phyloP scores from a whole-genome alignment of 2,797 vertebrate genomes.

The Scarus forsteni region DNA sequence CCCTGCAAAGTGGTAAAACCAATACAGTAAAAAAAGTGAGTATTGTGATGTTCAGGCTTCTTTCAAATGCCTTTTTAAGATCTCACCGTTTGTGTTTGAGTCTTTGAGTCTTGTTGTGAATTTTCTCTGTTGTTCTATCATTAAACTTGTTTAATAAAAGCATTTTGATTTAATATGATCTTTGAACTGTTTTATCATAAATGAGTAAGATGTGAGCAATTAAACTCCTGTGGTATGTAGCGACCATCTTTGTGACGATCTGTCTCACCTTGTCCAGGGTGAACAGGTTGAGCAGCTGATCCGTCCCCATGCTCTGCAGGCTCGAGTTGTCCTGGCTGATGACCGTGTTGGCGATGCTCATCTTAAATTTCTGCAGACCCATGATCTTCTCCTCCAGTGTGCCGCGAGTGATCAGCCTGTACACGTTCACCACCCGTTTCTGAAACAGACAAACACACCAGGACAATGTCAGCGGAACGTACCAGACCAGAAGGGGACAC shows the following conservation, averaged over 20 bases:
- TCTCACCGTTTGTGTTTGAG: too few relatives aligned
- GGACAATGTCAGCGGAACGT: neutral
- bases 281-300: constrained; percentile 98
- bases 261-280: constrained; percentile 94
- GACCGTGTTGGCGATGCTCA: constrained; percentile 98
- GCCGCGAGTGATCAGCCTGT: constrained; percentile 96
- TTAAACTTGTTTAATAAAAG: too few relatives aligned
- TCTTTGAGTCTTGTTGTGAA: too few relatives aligned
- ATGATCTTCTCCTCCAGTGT: constrained; percentile 99
- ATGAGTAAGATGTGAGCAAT: too few relatives aligned
- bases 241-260: too few relatives aligned
- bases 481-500: neutral
- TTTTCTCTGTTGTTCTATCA: too few relatives aligned
- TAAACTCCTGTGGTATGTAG: too few relatives aligned
- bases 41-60: too few relatives aligned
- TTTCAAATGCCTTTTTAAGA: too few relatives aligned
- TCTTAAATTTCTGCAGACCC: constrained; percentile 99
- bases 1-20: neutral
- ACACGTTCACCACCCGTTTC: constrained; percentile 99
- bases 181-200: too few relatives aligned
- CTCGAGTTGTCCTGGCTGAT: constrained; percentile 98
- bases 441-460: constrained; percentile 54
- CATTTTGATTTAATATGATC: too few relatives aligned
- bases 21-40: neutral
- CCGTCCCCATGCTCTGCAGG: constrained; percentile 98